Percentiles rank a stretch among this genome's conserved stretches.
These are phyloP conservation scores for Protonemura montana DNA, from an alignment of 2,888 invertebrate species.

Conservation along the genomic window DNA sequence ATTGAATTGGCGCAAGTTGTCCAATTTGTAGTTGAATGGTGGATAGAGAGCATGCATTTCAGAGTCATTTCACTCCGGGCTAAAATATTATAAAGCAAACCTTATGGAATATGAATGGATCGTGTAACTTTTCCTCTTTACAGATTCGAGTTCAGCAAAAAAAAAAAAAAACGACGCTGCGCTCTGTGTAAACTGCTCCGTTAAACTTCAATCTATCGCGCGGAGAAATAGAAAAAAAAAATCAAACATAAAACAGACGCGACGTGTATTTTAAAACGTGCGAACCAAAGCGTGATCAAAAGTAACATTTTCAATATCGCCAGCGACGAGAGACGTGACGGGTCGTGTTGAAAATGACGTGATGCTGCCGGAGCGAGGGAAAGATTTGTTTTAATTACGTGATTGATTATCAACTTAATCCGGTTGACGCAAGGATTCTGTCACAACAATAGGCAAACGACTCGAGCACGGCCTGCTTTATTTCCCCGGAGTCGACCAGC, in stretches of 20 bases:
- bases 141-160: not conserved
- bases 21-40: not conserved
- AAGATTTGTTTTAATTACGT: slow-evolving; percentile 7
- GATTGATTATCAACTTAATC: not conserved
- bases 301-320: no score
- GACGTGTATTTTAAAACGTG: no score
- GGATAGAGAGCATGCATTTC: not conserved
- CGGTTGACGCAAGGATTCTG: not conserved
- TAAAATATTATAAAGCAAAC: not conserved
- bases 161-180: not conserved
- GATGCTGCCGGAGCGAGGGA: not conserved
- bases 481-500: not conserved
- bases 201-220: not conserved
- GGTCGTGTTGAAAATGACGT: not conserved
- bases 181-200: not conserved
- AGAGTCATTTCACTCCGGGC: not conserved
- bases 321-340: no score
- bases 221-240: not conserved
- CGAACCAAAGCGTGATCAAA: no score
- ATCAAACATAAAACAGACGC: no score
- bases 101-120: not conserved
- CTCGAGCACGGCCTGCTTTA: not conserved
- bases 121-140: not conserved
- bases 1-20: not conserved
- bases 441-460: not conserved